Conservation (phyloP, 2,888 invertebrate species). For the Rhagophthalmus giganteus region DNA sequence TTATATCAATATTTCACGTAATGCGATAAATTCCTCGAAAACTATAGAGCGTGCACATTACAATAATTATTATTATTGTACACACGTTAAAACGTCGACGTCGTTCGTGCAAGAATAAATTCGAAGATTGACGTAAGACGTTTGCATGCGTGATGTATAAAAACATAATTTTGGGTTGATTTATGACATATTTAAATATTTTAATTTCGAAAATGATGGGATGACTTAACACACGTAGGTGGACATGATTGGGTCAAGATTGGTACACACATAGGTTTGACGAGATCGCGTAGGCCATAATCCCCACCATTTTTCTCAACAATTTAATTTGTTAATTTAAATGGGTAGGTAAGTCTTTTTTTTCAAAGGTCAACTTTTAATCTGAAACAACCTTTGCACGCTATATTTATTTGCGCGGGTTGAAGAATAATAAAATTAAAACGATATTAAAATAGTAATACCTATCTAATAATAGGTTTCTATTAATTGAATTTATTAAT, state of each 20-base stretch:
- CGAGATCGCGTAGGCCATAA: slow-evolving; percentile 20
- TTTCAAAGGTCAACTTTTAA: too few relatives aligned
- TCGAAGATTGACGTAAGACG: background rate
- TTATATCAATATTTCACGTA: too few relatives aligned
- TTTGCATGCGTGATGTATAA: background rate
- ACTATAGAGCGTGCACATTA: too few relatives aligned
- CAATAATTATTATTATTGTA: background rate
- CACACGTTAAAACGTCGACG: background rate
- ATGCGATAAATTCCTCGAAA: background rate
- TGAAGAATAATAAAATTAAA: too few relatives aligned
- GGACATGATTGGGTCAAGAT: slow-evolving; percentile 30
- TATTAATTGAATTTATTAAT: too few relatives aligned
- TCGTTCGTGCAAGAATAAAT: background rate
- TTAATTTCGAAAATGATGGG: slow-evolving; percentile 26
- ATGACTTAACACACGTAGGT: slow-evolving; percentile 20
- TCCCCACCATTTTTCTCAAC: too few relatives aligned
- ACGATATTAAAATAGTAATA: too few relatives aligned
- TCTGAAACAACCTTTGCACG: too few relatives aligned
- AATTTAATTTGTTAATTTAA: too few relatives aligned
- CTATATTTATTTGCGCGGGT: too few relatives aligned
- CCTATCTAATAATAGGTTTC: too few relatives aligned
- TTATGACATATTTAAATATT: slow-evolving; percentile 25
- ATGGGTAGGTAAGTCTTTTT: too few relatives aligned
- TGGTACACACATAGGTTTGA: slow-evolving; percentile 26
- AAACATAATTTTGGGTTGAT: slow-evolving; percentile 15